Evolutionary conservation across 2,113 vertebrate species (phyloP), one percentile per base, ranked within the genome.

Genomic region (Uropsilus gracilis): DNA sequence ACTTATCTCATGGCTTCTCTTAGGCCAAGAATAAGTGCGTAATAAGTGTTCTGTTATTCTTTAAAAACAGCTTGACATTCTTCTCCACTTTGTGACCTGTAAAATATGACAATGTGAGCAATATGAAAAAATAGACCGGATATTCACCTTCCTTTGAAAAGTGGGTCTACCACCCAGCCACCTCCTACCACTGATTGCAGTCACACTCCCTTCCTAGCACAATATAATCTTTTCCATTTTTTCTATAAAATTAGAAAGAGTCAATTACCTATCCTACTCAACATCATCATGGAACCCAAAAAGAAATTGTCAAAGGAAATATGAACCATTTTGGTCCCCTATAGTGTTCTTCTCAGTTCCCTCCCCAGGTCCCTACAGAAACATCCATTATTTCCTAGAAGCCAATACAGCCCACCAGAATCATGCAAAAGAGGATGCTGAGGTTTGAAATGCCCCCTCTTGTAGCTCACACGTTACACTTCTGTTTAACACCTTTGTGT

Each of bases 401-500:
- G 86, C 94, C 66, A 61, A 84, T 14, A 77, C 9, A 55, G 68
- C n/a, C 53, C 44, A 73, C 77, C 69, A 44, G 5, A 91, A 71
- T n/a, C 81, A 93, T 92, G 90, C 37, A 89, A 86, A 95, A 78
- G 53, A 97, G 95, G 94, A 96, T 94, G 94, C 94, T 96, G 94
- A 96, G 93, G 95, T 90, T 83, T 96, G 26, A 91, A 34, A 50
- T 6, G 46, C 7, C 72, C 81, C 46, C 48, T 37, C 14, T 42
- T 50, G 26, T 3, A 95, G 57, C 76, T 95, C 92, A 96, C 90
- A 90, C 87, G 50, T 96, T 1, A 82, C 87, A 92, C 77, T 94
- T 97, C 97, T 96, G 97, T 97, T 97, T 97, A 85, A 97, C 97
- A 95, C 97, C 78, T 91, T 64, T 13, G 30, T 22, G 53, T 84